Evolutionary conservation across 1,140 invertebrate genomes (phyloP), one percentile per base, ranked within the genome.

Genomic region (Aphaenogaster floridana): DNA sequence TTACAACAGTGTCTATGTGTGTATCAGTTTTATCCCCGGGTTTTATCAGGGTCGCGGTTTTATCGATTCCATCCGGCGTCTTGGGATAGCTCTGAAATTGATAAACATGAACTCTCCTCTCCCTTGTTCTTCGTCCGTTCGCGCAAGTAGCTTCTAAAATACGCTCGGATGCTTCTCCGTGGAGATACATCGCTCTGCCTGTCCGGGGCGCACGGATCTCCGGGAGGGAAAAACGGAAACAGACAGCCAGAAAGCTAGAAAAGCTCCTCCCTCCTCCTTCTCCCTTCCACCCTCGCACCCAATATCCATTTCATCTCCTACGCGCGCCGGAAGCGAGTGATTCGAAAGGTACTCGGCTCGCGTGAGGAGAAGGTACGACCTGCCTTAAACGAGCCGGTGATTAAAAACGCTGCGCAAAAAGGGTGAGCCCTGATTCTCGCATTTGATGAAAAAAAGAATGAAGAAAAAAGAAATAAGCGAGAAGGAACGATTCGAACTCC

Each of bases 271-370:
- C n/a, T 6, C 7, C 28, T 9, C 39, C 54, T 8, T 13, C 8
- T 39, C 50, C 1, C 9, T 28, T 28, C 5, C 34, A 15, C 17
- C 11, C 57, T 63, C 13, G 80, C 69, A 76, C 45, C 54, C 80
- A 84, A 84, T 84, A 84, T 84, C 69, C 80, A 84, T 84, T 34
- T 84, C 69, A 74, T 83, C 68, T 34, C 6, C 39, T 21, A 59
- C 68, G 36, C 68, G 79, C 21, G 34, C 6, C 36, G 34, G 69
- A 74, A 59, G 39, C 45, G 69, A 76, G 69, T 42, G 80, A 50
- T 48, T 83, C 69, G 54, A 59, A 61, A 36, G 42, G 50, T 64
- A 59, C 54, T 50, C 28, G 68, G 54, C 39, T 83, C 21, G 52
- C 34, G 17, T 42, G 48, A 54, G 48, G 13, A 64, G 17, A 71